Evolutionary conservation across 1,140 invertebrate species (phyloP).

Genomic region (Cotesia chilonis): DNA sequence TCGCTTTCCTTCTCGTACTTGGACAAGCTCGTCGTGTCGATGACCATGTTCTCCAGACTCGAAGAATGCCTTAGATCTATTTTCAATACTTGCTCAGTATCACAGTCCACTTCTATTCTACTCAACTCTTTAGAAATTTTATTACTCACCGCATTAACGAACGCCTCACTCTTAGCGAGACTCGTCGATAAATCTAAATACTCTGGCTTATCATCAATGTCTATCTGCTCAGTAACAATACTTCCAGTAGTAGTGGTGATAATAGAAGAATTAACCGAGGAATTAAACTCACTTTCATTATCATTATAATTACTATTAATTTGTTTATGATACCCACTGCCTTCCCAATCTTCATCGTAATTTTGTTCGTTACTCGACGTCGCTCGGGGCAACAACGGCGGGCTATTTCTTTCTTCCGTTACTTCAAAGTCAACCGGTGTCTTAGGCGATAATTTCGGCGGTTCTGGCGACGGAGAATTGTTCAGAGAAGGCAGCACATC

Average conservation of each 20-base stretch:
- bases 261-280: slow-evolving; percentile 11
- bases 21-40: slow-evolving; percentile 28
- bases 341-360: slow-evolving; percentile 15
- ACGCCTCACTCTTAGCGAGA: background rate
- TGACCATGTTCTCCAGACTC: slow-evolving; percentile 30
- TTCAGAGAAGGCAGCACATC: background rate
- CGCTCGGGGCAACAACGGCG: slow-evolving; percentile 45
- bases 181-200: background rate
- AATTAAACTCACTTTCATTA: background rate
- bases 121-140: background rate
- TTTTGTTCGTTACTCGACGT: slow-evolving; percentile 32
- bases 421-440: slow-evolving; percentile 35
- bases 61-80: slow-evolving; percentile 13
- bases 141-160: slow-evolving; percentile 3
- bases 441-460: slow-evolving; percentile 49
- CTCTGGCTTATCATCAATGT: slow-evolving; percentile 24
- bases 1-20: slow-evolving; percentile 7
- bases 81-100: slow-evolving; percentile 22
- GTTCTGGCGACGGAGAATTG: slow-evolving; percentile 41
- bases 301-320: background rate
- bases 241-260: slow-evolving; percentile 27
- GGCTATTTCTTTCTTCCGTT: slow-evolving; percentile 41
- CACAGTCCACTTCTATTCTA: background rate
- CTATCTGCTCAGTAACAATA: slow-evolving; percentile 14
- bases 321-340: background rate